Evolutionary conservation across 1,140 invertebrate genomes (phyloP).

Genomic region (Drosophila rhopaloa): DNA sequence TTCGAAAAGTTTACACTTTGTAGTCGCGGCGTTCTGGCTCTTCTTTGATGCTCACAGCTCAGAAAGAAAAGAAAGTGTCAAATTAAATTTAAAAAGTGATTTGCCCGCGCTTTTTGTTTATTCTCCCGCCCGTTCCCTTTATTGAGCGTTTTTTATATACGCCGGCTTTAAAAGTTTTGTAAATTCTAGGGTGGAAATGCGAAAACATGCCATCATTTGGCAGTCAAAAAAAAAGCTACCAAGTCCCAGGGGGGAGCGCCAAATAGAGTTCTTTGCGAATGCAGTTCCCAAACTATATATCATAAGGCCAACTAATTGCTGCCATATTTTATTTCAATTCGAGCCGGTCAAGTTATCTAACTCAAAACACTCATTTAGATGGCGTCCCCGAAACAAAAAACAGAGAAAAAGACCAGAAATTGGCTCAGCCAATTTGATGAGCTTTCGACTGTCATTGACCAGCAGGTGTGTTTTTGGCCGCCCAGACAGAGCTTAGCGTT

Average conservation of each 20-base stretch:
- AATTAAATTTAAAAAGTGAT: conserved; percentile 83
- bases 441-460: conserved; percentile 71
- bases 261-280: neutral
- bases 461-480: conserved; percentile 61
- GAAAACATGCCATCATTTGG: conserved; percentile 52
- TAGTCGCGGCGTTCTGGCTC: conserved; percentile 42
- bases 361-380: conserved; percentile 72
- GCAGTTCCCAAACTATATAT: neutral
- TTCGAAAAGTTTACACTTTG: conserved; percentile 72
- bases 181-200: conserved; percentile 62
- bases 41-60: conserved; percentile 62
- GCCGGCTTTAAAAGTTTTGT: conserved; percentile 54
- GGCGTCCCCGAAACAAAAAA: conserved; percentile 26
- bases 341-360: conserved; percentile 60
- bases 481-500: conserved; percentile 74
- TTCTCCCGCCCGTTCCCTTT: conserved; percentile 24
- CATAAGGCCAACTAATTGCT: conserved; percentile 28
- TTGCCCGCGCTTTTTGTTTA: conserved; percentile 61
- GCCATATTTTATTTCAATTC: conserved; percentile 43
- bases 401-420: conserved; percentile 10
- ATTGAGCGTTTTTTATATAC: conserved; percentile 1
- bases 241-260: neutral
- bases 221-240: neutral
- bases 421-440: conserved; percentile 59
- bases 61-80: conserved; percentile 71